These are phyloP conservation scores for Pseudomyrmex gracilis DNA, from an alignment of 1,140 invertebrate species.

Conservation along the genomic window DNA sequence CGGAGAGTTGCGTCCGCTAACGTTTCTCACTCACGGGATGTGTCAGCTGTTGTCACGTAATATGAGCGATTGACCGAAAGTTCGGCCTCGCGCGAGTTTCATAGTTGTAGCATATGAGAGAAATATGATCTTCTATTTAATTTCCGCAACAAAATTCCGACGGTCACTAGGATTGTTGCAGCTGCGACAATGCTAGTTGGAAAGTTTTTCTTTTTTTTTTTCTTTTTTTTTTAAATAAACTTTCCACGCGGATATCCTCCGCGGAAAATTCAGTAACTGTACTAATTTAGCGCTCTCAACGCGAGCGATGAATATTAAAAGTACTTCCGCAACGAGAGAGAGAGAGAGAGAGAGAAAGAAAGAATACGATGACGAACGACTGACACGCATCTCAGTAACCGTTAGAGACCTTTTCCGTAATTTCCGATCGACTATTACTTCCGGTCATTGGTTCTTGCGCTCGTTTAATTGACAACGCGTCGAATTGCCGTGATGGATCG, in stretches of 20 bases:
- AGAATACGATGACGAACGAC: not conserved
- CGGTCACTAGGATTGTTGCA: not conserved
- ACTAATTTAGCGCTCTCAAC: no score
- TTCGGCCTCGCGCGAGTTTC: constrained; percentile 11
- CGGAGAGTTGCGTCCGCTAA: constrained; percentile 21
- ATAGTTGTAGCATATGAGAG: not conserved
- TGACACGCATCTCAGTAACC: constrained; percentile 18
- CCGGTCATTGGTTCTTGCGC: constrained; percentile 56
- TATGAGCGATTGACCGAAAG: constrained; percentile 50
- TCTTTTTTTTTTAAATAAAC: not conserved
- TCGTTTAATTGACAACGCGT: constrained; percentile 51
- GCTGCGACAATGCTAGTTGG: not conserved
- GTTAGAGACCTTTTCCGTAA: constrained; percentile 29
- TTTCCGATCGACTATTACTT: constrained; percentile 51
- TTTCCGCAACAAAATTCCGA: not conserved
- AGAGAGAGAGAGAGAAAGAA: no score
- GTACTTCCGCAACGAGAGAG: not conserved
- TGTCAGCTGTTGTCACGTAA: constrained; percentile 48
- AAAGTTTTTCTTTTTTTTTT: not conserved
- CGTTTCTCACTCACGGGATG: constrained; percentile 7
- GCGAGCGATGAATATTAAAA: constrained; percentile 40
- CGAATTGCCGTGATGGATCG: constrained; percentile 26
- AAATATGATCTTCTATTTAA: constrained; percentile 10
- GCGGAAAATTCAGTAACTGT: not conserved
- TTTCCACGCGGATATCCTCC: not conserved